Base-by-base conservation (phyloP, 2,888 invertebrate genomes). In the Priocnemis perturbator region DNA sequence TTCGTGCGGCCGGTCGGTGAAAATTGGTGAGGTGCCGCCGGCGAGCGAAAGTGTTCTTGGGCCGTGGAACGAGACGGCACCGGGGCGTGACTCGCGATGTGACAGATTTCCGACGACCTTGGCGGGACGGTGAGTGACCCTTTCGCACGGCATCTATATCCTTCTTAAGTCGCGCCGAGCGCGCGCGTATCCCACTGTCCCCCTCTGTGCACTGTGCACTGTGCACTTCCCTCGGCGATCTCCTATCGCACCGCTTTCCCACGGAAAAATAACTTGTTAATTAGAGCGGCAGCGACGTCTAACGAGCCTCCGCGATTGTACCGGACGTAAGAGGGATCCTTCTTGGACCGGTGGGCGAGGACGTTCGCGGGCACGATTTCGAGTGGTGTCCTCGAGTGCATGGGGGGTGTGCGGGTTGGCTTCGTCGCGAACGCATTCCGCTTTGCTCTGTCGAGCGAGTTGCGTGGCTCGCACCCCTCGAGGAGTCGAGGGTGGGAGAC, bases 71-170 rank as follows among this genome's bases (percentile, higher is more conserved):
- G 37, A 11, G 7, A 37, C 58, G 44, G 37, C 37, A 58, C 44
- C 21, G 58, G 26, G 58, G 15, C 26, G 62, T 50, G 56, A 61
- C 63, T 56, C 56, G 71, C 58, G 44, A 68, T 64, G 55, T 71
- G 59, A 67, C 55, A 26, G 60, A 67, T 70, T 30, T 19, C 0
- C 63, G 58, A 21, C 79, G 83, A 81, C 86, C 85, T 86, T 86
- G 83, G 76, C 69, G 76, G 74, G 77, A 79, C 84, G 86, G 86
- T 86, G 87, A 86, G 87, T 85, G 86, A 86, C 85, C 86, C 79
- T 84, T 78, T 79, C 73, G 64, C 64, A 70, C 63, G 58, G 72
- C 67, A 53, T 60, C 50, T 14, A n/a, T 7, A 21, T 56, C 55
- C 52, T n/a, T 64, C 26, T 60, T 57, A 30, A 58, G 20, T 62